Evolutionary conservation across 2,888 invertebrate species (phyloP).

Genomic region (Drosophila greeni): DNA sequence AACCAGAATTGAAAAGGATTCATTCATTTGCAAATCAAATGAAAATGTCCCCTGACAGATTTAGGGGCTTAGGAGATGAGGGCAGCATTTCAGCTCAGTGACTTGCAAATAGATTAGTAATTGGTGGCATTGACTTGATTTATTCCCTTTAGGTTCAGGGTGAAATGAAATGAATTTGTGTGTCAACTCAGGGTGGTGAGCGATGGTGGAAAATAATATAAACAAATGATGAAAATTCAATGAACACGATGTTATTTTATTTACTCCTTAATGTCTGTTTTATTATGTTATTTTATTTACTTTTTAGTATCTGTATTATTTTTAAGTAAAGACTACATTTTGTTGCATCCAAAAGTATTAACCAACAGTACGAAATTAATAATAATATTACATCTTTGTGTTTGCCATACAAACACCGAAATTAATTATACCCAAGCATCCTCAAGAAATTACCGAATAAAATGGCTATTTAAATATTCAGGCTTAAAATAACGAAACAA

Average conservation of each 20-base stretch:
- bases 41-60: slow-evolving; percentile 14
- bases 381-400: not conserved
- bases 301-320: not conserved
- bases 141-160: not conserved
- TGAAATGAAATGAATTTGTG: not conserved
- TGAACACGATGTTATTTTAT: not conserved
- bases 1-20: slow-evolving; percentile 30
- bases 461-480: slow-evolving; percentile 16
- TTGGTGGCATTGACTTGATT: slow-evolving; percentile 28
- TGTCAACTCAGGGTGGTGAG: no score
- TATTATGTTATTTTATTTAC: not conserved
- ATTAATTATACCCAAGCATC: not conserved
- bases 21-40: slow-evolving; percentile 24
- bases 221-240: slow-evolving; percentile 1
- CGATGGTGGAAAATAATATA: not conserved
- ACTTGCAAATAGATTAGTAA: slow-evolving; percentile 30
- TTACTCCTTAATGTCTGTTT: not conserved
- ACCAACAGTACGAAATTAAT: not conserved
- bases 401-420: not conserved
- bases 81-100: slow-evolving; percentile 14
- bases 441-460: not conserved
- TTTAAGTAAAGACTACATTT: not conserved
- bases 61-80: slow-evolving; percentile 2
- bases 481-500: not conserved
- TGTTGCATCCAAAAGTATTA: not conserved